Evolutionary conservation across 1,140 invertebrate species (phyloP), one percentile per base, ranked within the genome.

Genomic region (Scaptomyza montana): DNA sequence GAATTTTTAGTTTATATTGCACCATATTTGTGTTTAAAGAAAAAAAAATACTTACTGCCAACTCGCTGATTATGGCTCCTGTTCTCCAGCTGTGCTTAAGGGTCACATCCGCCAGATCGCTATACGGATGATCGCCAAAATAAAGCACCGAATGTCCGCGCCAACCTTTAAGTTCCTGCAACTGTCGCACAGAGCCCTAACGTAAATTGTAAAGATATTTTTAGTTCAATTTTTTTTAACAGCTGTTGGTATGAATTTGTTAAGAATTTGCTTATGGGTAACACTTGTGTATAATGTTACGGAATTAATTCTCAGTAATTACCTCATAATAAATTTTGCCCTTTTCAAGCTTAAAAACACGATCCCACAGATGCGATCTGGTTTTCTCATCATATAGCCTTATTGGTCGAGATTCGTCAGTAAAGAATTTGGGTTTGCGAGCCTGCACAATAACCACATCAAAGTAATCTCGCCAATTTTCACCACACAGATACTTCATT

Each of bases 91-190:
- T 98, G 93, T 99, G 97, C 92, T 98, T 96, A 8, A 99, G 93
- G 1, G 98, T 99, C 3, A 98, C 97, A 93, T 99, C 98, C 3
- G 98, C 98, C 60, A 99, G 93, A 93, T 99, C 98, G 90, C 96
- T 98, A 93, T 99, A 99, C 0, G 98, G 98, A 94, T 99, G 98
- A 93, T 99, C 98, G 0, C 98, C 98, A 93, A 99, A 99, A 92
- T 99, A 99, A 6, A 99, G 92, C 9, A 99, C 98, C 77, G 97
- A 96, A 78, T 97, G 96, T 0, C 97, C 98, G 59, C 95, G 93
- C 98, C 98, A 99, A 0, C 96, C 97, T 5, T 98, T 99, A 86
- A 98, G 94, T 49, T 98, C 95, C 91, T 98, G 96, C 36, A 99
- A 93, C 85, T 98, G 96, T 85, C 96, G 96, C 7, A 99, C 95